Percentiles rank a stretch among this genome's conserved stretches.
phyloP scores from a whole-genome alignment of 2,888 invertebrate genomes.

The Ptychoptera albimana region DNA sequence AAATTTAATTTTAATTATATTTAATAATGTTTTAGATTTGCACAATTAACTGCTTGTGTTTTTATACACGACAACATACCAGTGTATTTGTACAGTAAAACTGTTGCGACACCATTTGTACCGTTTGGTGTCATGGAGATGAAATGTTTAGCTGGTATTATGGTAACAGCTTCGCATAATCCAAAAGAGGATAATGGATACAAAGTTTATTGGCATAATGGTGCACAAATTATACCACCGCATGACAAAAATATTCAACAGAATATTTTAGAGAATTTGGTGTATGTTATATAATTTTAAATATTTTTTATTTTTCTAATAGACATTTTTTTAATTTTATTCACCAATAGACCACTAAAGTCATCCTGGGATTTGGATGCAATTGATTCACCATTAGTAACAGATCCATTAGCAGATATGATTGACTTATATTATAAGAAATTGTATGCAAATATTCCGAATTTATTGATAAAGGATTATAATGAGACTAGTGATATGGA shows the following conservation, averaged over 20 bases:
- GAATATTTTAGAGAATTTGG: conserved; percentile 56
- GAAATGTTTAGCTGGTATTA: conserved; percentile 69
- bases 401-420: conserved; percentile 55
- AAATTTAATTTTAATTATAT: conserved; percentile 4
- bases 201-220: conserved; percentile 93
- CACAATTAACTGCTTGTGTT: conserved; percentile 71
- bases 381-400: conserved; percentile 35
- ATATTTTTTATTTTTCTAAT: background rate
- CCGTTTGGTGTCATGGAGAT: conserved; percentile 66
- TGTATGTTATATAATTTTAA: conserved; percentile 19
- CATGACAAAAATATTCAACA: conserved; percentile 76
- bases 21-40: conserved; percentile 47
- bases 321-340: background rate
- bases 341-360: conserved; percentile 41
- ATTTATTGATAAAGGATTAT: conserved; percentile 33
- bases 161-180: conserved; percentile 94
- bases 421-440: conserved; percentile 48
- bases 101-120: conserved; percentile 87
- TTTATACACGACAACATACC: conserved; percentile 58
- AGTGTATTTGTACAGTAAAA: conserved; percentile 64
- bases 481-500: conserved; percentile 41
- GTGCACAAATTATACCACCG: conserved; percentile 87
- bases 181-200: conserved; percentile 94
- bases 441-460: conserved; percentile 37
- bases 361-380: conserved; percentile 64